These are phyloP conservation scores for Spheniscus humboldti DNA, from an alignment of 2,797 vertebrate genomes.

Conservation along the genomic window DNA sequence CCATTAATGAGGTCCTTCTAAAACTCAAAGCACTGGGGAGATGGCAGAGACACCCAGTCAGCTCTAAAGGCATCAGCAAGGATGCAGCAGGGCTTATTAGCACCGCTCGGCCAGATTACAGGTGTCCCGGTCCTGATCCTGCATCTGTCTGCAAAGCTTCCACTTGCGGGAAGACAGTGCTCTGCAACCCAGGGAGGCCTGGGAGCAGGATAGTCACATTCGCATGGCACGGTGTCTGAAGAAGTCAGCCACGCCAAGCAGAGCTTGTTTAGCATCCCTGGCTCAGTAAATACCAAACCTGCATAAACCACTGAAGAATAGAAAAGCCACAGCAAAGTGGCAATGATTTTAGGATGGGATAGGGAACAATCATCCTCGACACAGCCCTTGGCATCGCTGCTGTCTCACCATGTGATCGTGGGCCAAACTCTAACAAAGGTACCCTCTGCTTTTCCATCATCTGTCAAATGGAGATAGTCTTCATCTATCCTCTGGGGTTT, in stretches of 20 bases:
- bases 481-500: background rate
- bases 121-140: background rate
- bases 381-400: background rate
- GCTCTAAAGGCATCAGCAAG: background rate
- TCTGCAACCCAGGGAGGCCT: background rate
- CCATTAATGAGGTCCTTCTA: background rate
- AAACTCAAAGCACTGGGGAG: background rate
- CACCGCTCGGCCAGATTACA: background rate
- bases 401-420: background rate
- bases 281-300: background rate
- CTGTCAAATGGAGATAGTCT: constrained; percentile 20
- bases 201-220: background rate
- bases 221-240: rapidly evolving
- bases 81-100: background rate
- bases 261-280: background rate
- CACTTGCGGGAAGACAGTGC: rapidly evolving
- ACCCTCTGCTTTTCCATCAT: background rate
- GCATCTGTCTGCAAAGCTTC: background rate
- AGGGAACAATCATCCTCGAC: background rate
- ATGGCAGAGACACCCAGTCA: background rate
- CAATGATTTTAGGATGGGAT: background rate
- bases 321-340: background rate
- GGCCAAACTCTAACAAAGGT: background rate
- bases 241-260: background rate
- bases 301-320: background rate